These are phyloP conservation scores for Otolemur crassicaudatus DNA, from an alignment of 2,797 vertebrate species.

Conservation along the genomic window DNA sequence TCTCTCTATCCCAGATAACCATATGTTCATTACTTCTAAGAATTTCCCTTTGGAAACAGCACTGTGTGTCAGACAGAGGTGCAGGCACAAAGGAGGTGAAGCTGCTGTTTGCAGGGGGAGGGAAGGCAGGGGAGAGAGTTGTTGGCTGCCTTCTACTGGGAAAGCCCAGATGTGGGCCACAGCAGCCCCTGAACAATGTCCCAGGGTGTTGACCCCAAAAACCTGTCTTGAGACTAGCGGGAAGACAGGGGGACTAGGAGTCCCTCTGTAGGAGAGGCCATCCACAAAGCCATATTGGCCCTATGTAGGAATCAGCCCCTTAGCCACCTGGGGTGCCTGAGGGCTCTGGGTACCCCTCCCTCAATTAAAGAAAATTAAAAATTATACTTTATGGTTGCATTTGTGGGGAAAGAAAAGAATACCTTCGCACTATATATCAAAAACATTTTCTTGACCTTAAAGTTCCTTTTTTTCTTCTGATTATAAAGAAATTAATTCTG, in stretches of 20 bases:
- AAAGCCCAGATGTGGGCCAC: neutral
- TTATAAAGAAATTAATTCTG: neutral
- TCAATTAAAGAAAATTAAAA: neutral
- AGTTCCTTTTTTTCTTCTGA: neutral
- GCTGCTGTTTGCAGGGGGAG: neutral
- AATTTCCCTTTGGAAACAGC: constrained; percentile 11
- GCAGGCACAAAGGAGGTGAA: fast-evolving
- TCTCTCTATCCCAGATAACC: neutral
- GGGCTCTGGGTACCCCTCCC: neutral
- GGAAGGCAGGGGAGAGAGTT: no score
- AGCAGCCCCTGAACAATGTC: neutral
- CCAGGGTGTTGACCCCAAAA: neutral
- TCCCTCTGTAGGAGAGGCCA: neutral
- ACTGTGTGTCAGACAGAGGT: neutral
- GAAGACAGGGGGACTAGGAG: neutral
- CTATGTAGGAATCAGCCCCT: neutral
- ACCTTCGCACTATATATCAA: neutral
- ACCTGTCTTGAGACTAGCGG: neutral
- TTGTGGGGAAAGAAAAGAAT: neutral
- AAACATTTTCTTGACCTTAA: neutral
- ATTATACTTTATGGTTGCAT: neutral
- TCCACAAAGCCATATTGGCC: fast-evolving
- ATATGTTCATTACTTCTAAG: neutral
- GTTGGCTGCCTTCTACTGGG: neutral
- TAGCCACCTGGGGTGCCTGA: neutral